Evolutionary conservation across 2,113 vertebrate species (phyloP).

Genomic region (Numenius arquata): DNA sequence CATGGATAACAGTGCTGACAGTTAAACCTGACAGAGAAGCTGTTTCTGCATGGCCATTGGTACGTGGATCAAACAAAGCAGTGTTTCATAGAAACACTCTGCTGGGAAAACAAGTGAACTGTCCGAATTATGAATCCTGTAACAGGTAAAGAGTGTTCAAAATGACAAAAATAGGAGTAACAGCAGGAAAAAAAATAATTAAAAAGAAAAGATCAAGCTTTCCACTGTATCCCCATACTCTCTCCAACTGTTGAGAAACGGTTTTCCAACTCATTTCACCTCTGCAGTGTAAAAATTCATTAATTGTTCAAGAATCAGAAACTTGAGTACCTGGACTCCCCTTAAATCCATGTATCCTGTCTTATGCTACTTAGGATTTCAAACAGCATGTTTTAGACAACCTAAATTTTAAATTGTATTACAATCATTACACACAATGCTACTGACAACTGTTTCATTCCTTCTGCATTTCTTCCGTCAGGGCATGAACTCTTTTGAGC

Average conservation of each 20-base stretch:
- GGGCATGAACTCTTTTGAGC: background rate
- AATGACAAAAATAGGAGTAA: background rate
- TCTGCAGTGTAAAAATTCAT: background rate
- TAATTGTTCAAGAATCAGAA: background rate
- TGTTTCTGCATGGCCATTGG: background rate
- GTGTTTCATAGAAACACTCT: background rate
- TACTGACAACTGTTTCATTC: background rate
- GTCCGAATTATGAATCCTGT: background rate
- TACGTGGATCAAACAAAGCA: background rate
- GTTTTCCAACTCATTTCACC: background rate
- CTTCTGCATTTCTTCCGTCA: background rate
- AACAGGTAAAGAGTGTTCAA: background rate
- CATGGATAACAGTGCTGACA: background rate
- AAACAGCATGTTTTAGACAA: background rate
- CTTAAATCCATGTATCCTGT: background rate
- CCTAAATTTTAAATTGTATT: background rate
- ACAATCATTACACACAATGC: background rate
- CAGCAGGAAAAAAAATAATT: background rate
- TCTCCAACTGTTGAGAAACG: background rate
- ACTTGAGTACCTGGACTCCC: background rate
- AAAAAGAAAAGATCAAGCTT: background rate
- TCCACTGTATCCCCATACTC: background rate
- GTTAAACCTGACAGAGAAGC: background rate
- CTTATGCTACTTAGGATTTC: background rate
- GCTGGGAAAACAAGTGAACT: background rate